phyloP scores from a whole-genome alignment of 2,113 vertebrate genomes.

The Macquaria ambigua region DNA sequence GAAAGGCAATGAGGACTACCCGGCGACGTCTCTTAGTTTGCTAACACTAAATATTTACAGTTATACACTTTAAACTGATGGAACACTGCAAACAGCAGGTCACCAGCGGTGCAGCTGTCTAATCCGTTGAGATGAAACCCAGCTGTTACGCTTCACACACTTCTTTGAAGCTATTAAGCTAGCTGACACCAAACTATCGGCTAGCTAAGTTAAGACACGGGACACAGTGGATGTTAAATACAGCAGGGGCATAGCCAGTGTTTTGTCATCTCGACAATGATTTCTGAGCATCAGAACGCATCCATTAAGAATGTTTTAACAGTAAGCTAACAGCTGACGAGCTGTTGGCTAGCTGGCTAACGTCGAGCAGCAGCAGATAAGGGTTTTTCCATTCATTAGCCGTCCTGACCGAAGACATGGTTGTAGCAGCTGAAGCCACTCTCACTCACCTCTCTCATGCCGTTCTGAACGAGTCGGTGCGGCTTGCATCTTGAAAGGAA shows the following conservation, averaged over 20 bases:
- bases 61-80: not conserved
- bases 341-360: conserved; percentile 53
- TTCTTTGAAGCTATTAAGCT: not conserved
- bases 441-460: conserved; percentile 60
- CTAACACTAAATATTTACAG: not conserved
- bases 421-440: not conserved
- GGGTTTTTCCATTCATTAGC: not conserved
- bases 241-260: not conserved
- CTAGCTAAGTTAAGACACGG: not conserved
- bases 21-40: not conserved
- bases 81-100: not conserved
- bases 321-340: conserved; percentile 8
- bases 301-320: not conserved
- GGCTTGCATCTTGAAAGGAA: conserved; percentile 13
- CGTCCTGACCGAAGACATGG: not conserved
- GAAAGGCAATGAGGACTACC: not conserved
- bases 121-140: not conserved
- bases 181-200: not conserved
- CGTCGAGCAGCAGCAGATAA: not conserved
- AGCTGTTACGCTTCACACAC: not conserved
- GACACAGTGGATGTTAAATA: not conserved
- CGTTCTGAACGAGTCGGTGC: not conserved
- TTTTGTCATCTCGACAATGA: not conserved
- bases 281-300: not conserved
- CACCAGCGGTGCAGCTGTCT: not conserved